A percentile compares a stretch with the other conserved stretches of the same genome.
Conservation (phyloP, 2,113 vertebrate genomes). For the Eulemur rufifrons region DNA sequence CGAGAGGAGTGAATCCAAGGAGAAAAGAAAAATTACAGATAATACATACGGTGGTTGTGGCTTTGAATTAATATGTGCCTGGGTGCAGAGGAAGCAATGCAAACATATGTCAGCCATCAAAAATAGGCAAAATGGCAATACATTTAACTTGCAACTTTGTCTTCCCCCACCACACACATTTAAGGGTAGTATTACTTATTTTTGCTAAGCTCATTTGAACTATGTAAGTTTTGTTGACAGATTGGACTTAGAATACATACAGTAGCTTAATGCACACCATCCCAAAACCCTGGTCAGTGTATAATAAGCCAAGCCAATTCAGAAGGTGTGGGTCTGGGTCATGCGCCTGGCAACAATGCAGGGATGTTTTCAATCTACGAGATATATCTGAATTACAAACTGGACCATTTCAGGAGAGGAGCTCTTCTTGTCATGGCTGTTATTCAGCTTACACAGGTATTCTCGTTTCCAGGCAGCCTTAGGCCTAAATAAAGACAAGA, state of each 20-base stretch:
- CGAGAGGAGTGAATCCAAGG: slow-evolving; percentile 74
- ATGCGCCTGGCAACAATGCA: background rate
- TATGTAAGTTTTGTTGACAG: background rate
- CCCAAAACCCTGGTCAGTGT: background rate
- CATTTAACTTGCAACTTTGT: background rate
- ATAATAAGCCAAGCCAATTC: background rate
- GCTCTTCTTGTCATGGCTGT: background rate
- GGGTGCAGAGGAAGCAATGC: slow-evolving; percentile 30
- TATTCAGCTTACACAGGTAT: background rate
- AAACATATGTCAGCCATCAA: slow-evolving; percentile 54
- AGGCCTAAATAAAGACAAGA: background rate
- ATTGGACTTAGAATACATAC: background rate
- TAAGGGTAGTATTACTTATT: background rate
- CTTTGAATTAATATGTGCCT: slow-evolving; percentile 65
- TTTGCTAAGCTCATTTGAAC: slow-evolving; percentile 25
- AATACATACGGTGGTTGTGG: slow-evolving; percentile 62
- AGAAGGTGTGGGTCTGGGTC: background rate
- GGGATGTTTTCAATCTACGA: background rate
- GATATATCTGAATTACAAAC: background rate
- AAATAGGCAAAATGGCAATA: slow-evolving; percentile 4
- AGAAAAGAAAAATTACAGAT: slow-evolving; percentile 72
- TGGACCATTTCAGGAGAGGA: background rate
- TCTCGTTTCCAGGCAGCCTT: slow-evolving; percentile 8
- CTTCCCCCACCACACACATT: background rate
- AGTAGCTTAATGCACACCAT: background rate